Base-by-base conservation (phyloP, 1,140 invertebrate genomes). In the Thalassaphorura encarpata region DNA sequence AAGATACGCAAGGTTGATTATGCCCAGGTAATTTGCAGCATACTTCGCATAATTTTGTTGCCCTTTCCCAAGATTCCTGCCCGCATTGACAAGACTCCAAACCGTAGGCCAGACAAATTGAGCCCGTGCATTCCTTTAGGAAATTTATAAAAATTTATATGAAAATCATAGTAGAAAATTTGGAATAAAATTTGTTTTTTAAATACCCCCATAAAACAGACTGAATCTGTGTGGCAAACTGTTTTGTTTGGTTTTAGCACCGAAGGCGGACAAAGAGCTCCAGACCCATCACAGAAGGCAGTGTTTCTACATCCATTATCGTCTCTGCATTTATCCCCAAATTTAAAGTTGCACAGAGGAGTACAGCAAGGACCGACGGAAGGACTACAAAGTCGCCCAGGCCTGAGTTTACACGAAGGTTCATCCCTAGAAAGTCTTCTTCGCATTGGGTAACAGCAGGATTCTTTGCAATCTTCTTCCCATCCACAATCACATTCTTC, bases 401-500 rank as follows among this genome's bases (percentile, higher is more conserved):
- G 84, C 1, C 83, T 85, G 52, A 90, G 76, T n/a, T 80, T 83
- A 69, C 89, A 93, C 0, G 89, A 89, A 15, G 80, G 82, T 69
- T 91, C 85, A 54, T 84, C 81, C 18, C 73, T 60, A 0, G 79
- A 76, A 3, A 85, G 83, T 62, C 87, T 82, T 43, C 82, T 79
- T 39, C 85, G 78, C 76, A 92, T 89, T 19, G 93, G 92, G 67
- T 85, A 86, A 70, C 96, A 99, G 69, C 96, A 99, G 18, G 80
- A 78, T 67, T 97, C 90, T 52, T 85, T 82, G 71, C 94, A 97
- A 68, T 91, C 88, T 67, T 90, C 86, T 66, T 92, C 89, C 87
- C 93, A 99, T 24, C 96, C 96, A 73, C 95, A 99, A 73, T 99
- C 96, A 71, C 95, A 99, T 69, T 98, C 84, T 73, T 99, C 95